phyloP scores from a whole-genome alignment of 2,888 invertebrate species.

The Drosophila peninsularis region DNA sequence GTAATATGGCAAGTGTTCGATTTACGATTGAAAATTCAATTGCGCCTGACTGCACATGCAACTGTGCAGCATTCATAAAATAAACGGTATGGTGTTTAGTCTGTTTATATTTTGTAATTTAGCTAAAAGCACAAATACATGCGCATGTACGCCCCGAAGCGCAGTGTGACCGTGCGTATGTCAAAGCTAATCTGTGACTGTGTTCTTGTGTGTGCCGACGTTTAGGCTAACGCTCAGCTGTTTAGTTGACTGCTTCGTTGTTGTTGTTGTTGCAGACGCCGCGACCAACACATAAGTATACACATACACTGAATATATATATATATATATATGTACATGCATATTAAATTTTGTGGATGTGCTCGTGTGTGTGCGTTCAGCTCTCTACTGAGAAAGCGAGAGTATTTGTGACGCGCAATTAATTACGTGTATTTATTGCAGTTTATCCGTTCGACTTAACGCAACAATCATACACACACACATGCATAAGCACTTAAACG shows the following conservation, averaged over 20 bases:
- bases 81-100: constrained; percentile 50
- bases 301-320: too few species aligned
- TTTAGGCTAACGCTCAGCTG: constrained; percentile 56
- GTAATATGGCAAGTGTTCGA: neutral
- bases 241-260: constrained; percentile 28
- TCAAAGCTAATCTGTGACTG: neutral
- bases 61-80: constrained; percentile 18
- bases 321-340: neutral
- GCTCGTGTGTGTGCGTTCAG: constrained; percentile 3
- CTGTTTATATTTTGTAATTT: constrained; percentile 58
- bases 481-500: constrained; percentile 5
- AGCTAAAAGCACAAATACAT: constrained; percentile 56
- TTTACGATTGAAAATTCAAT: neutral
- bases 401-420: constrained; percentile 44
- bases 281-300: constrained; percentile 1
- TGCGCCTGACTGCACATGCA: neutral
- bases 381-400: constrained; percentile 46
- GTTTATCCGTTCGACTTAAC: constrained; percentile 49
- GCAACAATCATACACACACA: constrained; percentile 20
- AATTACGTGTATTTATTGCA: constrained; percentile 43
- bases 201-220: constrained; percentile 41
- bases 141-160: constrained; percentile 36
- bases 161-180: constrained; percentile 37
- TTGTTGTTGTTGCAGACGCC: constrained; percentile 42
- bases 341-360: neutral